Evolutionary conservation across 1,140 invertebrate species (phyloP).

Genomic region (Scaptomyza pallida): DNA sequence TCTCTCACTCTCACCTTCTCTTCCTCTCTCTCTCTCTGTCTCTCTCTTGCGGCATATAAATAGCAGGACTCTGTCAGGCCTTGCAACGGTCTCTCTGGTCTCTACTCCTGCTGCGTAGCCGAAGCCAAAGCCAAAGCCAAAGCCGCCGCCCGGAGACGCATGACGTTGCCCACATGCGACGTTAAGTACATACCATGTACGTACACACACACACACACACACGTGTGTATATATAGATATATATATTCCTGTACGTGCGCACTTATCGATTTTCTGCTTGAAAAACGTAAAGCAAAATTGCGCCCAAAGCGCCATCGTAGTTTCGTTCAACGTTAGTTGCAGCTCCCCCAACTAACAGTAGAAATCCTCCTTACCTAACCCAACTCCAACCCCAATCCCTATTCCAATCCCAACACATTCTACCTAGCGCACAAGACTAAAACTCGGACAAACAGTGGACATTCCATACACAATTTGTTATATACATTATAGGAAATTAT

Average conservation of each 20-base stretch:
- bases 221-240: conserved; percentile 12
- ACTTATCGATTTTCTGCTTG: conserved; percentile 52
- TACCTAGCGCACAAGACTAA: background rate
- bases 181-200: conserved; percentile 39
- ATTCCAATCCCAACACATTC: too few species aligned
- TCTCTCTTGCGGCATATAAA: background rate
- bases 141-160: conserved; percentile 37
- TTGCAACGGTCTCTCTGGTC: conserved; percentile 1
- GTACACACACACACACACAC: conserved; percentile 13
- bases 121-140: too few species aligned
- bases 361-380: background rate
- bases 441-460: background rate
- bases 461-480: too few species aligned
- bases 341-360: conserved; percentile 10
- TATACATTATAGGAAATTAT: too few species aligned
- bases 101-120: conserved; percentile 22
- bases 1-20: too few species aligned
- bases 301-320: conserved; percentile 41
- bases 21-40: background rate
- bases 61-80: background rate
- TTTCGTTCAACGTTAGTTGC: background rate
- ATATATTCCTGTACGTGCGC: conserved; percentile 44
- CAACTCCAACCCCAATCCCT: too few species aligned
- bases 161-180: conserved; percentile 52
- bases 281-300: conserved; percentile 38